Conservation (phyloP, 2,113 vertebrate species). For the Amia ocellicauda region DNA sequence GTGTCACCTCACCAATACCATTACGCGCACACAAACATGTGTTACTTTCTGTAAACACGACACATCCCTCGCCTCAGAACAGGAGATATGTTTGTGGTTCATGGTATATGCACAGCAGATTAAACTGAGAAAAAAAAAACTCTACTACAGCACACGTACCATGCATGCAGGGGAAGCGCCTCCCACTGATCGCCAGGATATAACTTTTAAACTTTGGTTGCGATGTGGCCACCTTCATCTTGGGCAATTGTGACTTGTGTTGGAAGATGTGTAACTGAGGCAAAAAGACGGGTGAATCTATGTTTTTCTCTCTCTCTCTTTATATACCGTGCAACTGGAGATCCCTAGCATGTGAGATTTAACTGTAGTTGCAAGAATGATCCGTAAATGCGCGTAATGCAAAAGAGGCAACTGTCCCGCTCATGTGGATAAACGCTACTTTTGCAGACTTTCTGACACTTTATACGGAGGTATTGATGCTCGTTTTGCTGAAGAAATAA, state of each 20-base stretch:
- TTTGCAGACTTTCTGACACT: background rate
- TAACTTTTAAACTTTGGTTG: slow-evolving; percentile 12
- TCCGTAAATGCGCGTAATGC: too few species aligned
- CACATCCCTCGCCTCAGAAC: slow-evolving; percentile 36
- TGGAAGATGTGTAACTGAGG: background rate
- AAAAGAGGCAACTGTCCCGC: background rate
- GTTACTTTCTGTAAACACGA: too few species aligned
- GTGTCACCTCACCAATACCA: too few species aligned
- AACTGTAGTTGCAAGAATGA: background rate
- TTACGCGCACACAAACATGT: too few species aligned
- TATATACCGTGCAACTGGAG: background rate
- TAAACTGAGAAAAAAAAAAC: too few species aligned
- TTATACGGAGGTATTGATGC: background rate
- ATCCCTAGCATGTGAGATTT: background rate
- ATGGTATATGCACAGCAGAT: background rate
- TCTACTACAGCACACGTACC: background rate
- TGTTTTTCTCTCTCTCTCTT: too few species aligned
- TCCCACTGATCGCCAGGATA: background rate
- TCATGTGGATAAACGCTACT: background rate
- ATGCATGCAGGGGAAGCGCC: background rate
- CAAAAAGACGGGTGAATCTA: too few species aligned
- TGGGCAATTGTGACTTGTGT: background rate
- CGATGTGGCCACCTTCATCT: background rate
- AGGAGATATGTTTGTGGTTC: slow-evolving; percentile 27
- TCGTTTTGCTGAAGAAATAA: background rate